Evolutionary conservation across 92 coral and sea anemone species (phyloP).

Genomic region (Porites rus): DNA sequence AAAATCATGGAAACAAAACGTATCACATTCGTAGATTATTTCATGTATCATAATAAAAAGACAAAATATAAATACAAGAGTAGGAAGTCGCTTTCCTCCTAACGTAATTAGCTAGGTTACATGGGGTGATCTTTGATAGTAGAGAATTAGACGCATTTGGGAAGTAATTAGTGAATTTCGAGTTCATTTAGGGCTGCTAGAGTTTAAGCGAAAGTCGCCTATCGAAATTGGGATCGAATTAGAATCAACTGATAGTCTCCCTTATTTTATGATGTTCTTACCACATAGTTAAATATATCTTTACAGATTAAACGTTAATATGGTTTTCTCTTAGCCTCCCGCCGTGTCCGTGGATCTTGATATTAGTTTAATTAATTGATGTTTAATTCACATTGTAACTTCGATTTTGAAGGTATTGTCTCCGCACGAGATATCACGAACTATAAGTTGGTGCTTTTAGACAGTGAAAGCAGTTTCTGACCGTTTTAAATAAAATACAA

Average conservation of each 20-base stretch:
- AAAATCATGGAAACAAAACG: constrained; percentile 45
- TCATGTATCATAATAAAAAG: constrained; percentile 55
- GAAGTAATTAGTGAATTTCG: background rate
- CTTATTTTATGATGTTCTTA: constrained; percentile 37
- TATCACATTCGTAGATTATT: constrained; percentile 56
- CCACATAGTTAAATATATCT: constrained; percentile 48
- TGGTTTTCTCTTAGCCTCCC: constrained; percentile 32
- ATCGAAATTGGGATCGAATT: background rate
- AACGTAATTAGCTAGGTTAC: constrained; percentile 47
- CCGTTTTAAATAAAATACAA: background rate
- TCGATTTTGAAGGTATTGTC: constrained; percentile 8
- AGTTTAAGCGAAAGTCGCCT: background rate
- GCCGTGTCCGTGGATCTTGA: constrained; percentile 32
- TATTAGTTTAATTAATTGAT: constrained; percentile 45
- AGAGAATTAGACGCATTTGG: constrained; percentile 24
- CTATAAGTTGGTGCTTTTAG: background rate
- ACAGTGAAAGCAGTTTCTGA: background rate
- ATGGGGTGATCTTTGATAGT: constrained; percentile 30
- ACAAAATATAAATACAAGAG: constrained; percentile 41
- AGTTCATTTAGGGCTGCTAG: constrained; percentile 8
- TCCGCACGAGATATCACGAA: background rate
- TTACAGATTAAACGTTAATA: constrained; percentile 34
- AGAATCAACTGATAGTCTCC: constrained; percentile 28
- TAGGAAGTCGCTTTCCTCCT: constrained; percentile 32
- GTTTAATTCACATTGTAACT: constrained; percentile 43